Conservation (phyloP, 2,113 vertebrate genomes). For the Ifrita kowaldi region DNA sequence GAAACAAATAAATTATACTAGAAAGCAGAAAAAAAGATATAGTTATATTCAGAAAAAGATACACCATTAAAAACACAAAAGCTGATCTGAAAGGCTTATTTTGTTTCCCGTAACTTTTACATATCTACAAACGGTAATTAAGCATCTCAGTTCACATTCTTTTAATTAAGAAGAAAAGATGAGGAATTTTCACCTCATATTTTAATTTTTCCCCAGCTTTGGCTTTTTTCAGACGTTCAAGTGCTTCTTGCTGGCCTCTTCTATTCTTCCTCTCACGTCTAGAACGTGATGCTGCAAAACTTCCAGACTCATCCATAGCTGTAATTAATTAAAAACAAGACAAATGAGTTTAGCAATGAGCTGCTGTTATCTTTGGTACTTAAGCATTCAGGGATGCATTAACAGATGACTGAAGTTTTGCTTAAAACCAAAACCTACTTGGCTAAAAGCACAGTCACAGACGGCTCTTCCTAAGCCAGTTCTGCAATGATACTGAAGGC, state of each 20-base stretch:
- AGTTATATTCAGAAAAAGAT: neutral
- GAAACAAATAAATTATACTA: neutral
- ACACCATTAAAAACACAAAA: neutral
- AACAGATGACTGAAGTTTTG: neutral
- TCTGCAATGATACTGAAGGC: neutral
- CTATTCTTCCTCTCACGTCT: conserved; percentile 88
- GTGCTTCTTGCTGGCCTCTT: conserved; percentile 86
- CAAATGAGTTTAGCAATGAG: neutral
- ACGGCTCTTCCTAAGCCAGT: neutral
- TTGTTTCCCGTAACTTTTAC: neutral
- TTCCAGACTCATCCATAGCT: conserved; percentile 64
- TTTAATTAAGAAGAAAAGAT: neutral
- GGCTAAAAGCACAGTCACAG: neutral
- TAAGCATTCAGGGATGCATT: neutral
- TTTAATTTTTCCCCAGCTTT: conserved; percentile 94
- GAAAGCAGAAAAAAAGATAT: neutral
- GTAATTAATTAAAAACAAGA: neutral
- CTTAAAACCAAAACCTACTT: neutral
- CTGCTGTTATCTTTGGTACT: neutral
- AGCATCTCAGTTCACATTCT: neutral
- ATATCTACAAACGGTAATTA: neutral
- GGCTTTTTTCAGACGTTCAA: conserved; percentile 88
- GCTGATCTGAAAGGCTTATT: neutral
- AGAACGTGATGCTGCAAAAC: conserved; percentile 80
- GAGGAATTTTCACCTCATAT: conserved; percentile 84